Evolutionary conservation across 1,140 invertebrate genomes (phyloP).

Genomic region (Holotrichia oblita): DNA sequence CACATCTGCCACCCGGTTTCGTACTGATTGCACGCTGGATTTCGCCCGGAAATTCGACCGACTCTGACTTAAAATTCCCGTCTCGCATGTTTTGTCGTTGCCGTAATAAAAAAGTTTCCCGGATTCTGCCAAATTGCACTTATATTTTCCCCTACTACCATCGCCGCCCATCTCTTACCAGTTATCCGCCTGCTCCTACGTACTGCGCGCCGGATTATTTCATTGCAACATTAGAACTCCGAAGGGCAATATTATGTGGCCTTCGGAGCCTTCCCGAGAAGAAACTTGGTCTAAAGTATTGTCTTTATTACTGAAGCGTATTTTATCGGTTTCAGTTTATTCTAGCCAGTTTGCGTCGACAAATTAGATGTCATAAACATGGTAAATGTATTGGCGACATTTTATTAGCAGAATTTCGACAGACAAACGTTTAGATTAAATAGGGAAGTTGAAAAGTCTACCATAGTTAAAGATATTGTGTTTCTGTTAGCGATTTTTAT

Average conservation of each 20-base stretch:
- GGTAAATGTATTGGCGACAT: background rate
- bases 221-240: conserved; percentile 12
- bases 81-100: conserved; percentile 11
- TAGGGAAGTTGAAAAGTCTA: background rate
- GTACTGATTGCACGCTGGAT: conserved; percentile 2
- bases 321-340: conserved; percentile 13
- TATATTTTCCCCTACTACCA: background rate
- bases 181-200: background rate
- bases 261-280: background rate
- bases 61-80: conserved; percentile 8
- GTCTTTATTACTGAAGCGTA: background rate
- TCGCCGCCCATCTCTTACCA: background rate
- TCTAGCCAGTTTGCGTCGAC: background rate
- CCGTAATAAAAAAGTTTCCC: conserved; percentile 11
- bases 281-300: background rate
- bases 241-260: background rate
- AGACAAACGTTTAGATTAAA: background rate
- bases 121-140: conserved; percentile 11
- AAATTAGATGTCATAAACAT: conserved; percentile 17
- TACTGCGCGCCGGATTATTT: conserved; percentile 1
- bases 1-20: conserved; percentile 6
- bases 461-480: background rate
- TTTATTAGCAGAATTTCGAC: conserved; percentile 1
- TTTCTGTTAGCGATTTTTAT: background rate
- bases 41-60: background rate